phyloP scores from a whole-genome alignment of 35 echinoderm and acorn worm genomes.

The Lytechinus variegatus region DNA sequence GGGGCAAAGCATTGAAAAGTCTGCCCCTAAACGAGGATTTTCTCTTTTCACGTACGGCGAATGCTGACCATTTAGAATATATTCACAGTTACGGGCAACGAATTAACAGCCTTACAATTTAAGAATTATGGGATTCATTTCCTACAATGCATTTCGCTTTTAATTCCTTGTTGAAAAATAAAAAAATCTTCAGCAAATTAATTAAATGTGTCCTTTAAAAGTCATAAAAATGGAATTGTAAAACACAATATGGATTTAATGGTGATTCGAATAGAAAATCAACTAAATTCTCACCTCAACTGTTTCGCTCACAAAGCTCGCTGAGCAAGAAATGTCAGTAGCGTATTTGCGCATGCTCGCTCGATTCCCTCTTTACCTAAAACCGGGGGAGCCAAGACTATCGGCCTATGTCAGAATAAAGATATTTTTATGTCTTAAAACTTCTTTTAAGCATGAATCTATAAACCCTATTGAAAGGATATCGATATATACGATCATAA shows the following conservation, averaged over 20 bases:
- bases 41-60: too few relatives aligned
- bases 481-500: background rate
- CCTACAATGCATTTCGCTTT: constrained; percentile 46
- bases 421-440: background rate
- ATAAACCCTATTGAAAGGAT: background rate
- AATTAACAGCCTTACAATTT: background rate
- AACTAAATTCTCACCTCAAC: background rate
- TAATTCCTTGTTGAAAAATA: background rate
- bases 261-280: background rate
- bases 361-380: background rate
- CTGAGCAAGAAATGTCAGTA: background rate
- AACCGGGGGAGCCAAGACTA: background rate
- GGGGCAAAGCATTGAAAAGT: background rate
- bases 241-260: background rate
- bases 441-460: background rate
- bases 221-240: background rate
- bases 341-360: background rate
- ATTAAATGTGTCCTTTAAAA: background rate
- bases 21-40: constrained; percentile 49
- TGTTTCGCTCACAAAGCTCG: too few relatives aligned
- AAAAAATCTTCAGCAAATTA: background rate
- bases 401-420: background rate
- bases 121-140: constrained; percentile 48
- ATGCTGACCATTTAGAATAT: background rate
- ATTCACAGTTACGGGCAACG: background rate